These are phyloP conservation scores for Melinopterus prodromus DNA, from an alignment of 2,888 invertebrate genomes.

Conservation along the genomic window DNA sequence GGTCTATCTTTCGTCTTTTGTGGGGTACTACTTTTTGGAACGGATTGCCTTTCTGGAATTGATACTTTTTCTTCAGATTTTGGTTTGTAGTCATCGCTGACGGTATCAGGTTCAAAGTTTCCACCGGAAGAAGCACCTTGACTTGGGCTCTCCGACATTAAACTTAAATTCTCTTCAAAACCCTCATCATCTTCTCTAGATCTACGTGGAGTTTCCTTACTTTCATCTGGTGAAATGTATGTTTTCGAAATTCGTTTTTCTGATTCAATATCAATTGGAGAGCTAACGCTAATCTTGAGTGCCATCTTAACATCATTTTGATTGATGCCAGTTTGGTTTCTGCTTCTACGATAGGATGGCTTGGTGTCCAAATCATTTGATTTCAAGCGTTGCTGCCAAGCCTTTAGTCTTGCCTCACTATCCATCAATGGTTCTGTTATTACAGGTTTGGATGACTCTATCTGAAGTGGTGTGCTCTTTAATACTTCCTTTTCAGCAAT, in stretches of 20 bases:
- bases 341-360: constrained; percentile 58
- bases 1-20: constrained; percentile 15
- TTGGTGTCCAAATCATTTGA: constrained; percentile 47
- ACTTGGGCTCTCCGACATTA: constrained; percentile 86
- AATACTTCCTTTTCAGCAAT: constrained; percentile 63
- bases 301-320: constrained; percentile 76
- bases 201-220: constrained; percentile 50
- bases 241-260: constrained; percentile 37
- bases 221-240: constrained; percentile 44
- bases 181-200: constrained; percentile 80
- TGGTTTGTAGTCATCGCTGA: constrained; percentile 45
- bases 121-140: constrained; percentile 84
- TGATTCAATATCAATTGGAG: constrained; percentile 41
- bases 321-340: constrained; percentile 75
- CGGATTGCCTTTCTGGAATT: constrained; percentile 40
- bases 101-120: constrained; percentile 62
- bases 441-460: constrained; percentile 31
- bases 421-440: constrained; percentile 61
- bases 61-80: constrained; percentile 44
- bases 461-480: constrained; percentile 41
- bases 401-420: constrained; percentile 68
- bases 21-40: neutral
- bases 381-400: constrained; percentile 77
- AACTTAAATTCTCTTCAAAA: constrained; percentile 88
- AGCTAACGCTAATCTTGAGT: constrained; percentile 59